Base-by-base conservation (phyloP, 1,140 invertebrate genomes). In the Zaprionus ghesquierei region DNA sequence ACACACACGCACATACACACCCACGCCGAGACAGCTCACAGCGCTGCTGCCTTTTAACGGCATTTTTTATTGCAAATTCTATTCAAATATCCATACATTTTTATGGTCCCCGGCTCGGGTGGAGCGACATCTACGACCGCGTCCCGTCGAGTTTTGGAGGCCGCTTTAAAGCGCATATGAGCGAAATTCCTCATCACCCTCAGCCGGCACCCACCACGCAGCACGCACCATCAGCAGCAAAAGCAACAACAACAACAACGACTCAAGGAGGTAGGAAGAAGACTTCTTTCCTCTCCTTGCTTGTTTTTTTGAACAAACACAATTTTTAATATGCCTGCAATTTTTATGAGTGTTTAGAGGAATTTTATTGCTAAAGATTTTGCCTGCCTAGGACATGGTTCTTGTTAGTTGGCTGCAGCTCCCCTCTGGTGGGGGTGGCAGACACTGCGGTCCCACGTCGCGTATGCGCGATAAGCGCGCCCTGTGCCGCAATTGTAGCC, bases 271-370 rank as follows among this genome's bases (percentile, higher is more conserved):
- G n/a, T 63, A n/a, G n/a, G n/a, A n/a, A n/a, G n/a, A n/a, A n/a
- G n/a, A n/a, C 56, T 70, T 63, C 55, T 41, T 35, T 68, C 71
- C 60, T 72, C 20, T 60, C 59, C 59, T 56, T 38, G 46, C 13
- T 35, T 51, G 33, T 35, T 41, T 53, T 78, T 75, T 78, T 77
- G 86, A 90, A 79, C 89, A 90, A 90, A 89, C 82, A 84, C 82
- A 91, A 87, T 90, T 91, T 91, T 91, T 91, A 91, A 91, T 91
- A 91, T 91, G 89, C 90, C 71, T 91, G 81, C 85, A 90, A 91
- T 91, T 91, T 91, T 91, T 91, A 91, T 91, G 90, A 91, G 89
- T 91, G 89, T 91, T 87, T 90, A 91, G 82, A 91, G 90, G 89
- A 91, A 91, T 91, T 91, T 91, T 91, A 91, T 91, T 91, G 85